Conservation (phyloP, 2,797 vertebrate species). For the Oryzias sinensis region DNA sequence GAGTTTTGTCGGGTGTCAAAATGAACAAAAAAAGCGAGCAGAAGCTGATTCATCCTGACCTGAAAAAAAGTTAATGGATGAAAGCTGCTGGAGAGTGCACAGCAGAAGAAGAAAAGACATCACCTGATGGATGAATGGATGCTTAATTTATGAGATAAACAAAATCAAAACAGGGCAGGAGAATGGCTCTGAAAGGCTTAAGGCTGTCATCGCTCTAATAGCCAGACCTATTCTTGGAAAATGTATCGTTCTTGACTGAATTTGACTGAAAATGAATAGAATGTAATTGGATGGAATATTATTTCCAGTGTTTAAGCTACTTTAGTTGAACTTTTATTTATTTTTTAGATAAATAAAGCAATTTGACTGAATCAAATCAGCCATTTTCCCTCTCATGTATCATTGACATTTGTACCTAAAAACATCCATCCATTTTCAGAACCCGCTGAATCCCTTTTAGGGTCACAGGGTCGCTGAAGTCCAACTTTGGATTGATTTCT, state of each 20-base stretch:
- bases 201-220: conserved; percentile 24
- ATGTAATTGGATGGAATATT: not conserved
- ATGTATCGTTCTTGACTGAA: conserved; percentile 18
- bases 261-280: conserved; percentile 28
- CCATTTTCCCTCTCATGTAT: too few species aligned
- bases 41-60: conserved; percentile 71
- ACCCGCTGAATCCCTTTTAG: too few species aligned
- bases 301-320: not conserved
- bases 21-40: conserved; percentile 67
- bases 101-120: conserved; percentile 49
- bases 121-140: conserved; percentile 49
- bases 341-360: too few species aligned
- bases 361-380: too few species aligned
- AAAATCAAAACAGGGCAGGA: conserved; percentile 43
- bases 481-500: too few species aligned
- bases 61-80: conserved; percentile 66
- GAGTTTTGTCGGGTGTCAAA: conserved; percentile 81
- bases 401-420: too few species aligned
- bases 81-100: conserved; percentile 44
- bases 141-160: conserved; percentile 55
- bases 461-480: too few species aligned
- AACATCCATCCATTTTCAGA: too few species aligned
- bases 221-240: conserved; percentile 13
- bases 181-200: conserved; percentile 21
- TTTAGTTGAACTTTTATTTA: too few species aligned